Evolutionary conservation across 2,797 vertebrate genomes (phyloP), one percentile per base, ranked within the genome.

Genomic region (Sebastes variabilis): DNA sequence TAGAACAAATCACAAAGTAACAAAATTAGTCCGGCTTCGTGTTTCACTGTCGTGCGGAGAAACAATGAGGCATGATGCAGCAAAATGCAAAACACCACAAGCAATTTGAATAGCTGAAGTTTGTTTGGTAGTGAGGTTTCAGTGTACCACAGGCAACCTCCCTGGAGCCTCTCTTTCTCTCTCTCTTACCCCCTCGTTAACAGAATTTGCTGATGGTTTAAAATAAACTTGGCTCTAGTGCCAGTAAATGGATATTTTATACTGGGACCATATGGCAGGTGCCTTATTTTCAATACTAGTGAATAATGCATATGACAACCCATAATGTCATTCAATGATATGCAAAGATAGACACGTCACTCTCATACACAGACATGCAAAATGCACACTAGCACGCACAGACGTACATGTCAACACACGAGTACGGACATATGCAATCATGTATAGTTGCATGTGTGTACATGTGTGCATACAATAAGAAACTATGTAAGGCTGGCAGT

Each of bases 261-360:
- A 81, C 82, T 49, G 46, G 69, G 64, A 91, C 81, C 93, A 94
- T 93, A 93, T 92, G 91, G 92, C 85, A 89, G 81, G 76, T 83
- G 85, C 72, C 80, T 92, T 81, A 77, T 86, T 85, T 91, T 85
- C 89, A 87, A 85, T 82, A 84, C 70, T 56, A 67, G 46, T 93
- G 89, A 94, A 95, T 95, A 93, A 94, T 95, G 87, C 83, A 94
- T 89, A 66, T 67, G 60, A 80, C 58, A 78, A 79, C 46, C 59
- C 79, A 76, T 83, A 59, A 78, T 79, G 72, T 75, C 59, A 68
- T 66, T 75, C 52, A 82, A 78, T 81, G 46, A 82, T 72, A 83
- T 69, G 80, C 67, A 81, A 66, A 69, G 4, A 86, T n/a, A 30
- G 36, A 78, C 32, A 78, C 32, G 14, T 32, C 20, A 42, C 24